Base-by-base conservation (phyloP, 2,113 vertebrate species). In the Phyllostomus discolor region DNA sequence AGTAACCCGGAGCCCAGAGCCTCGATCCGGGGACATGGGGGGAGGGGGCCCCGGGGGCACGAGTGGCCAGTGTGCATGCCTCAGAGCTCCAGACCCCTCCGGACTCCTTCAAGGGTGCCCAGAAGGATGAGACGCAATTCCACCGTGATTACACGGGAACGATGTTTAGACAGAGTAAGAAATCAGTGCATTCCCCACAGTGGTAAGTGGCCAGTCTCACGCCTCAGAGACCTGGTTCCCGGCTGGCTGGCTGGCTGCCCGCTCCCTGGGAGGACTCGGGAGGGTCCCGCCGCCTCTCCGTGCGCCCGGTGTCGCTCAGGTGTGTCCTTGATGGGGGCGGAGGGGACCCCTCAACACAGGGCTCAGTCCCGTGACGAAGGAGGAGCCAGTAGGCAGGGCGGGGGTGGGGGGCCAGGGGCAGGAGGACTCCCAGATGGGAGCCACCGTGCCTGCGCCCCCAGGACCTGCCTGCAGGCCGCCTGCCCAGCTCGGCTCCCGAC, bases 351-450 rank as follows among this genome's bases (percentile, higher is more conserved):
- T 28, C 16, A 46, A 62, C 66, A 19, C 7, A 3, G 22, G 35
- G 24, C 69, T 24, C 73, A 15, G 35, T 46, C 33, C 66, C 52
- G 1, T 5, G 0, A 5, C 43, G 11, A 46, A 17, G 31, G 1
- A 41, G 15, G 1, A 20, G 9, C 31, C 35, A 0, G 46, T 10
- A 7, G 12, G n/a, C 1, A 0, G 6, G 35, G 9, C 7, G 1
- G 57, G 41, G 5, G 1, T n/a, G 50, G 50, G 50, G 50, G 17
- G 50, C 15, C 50, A 1, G 41, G 5, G 1, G 4, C 12, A 31
- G 31, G 81, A n/a, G 8, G 15, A 0, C 1, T 1, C 7, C 5
- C 20, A 0, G 16, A 4, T 4, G 17, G 33, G 35, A 59, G n/a
- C 11, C 3, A 10, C 20, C 2, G 7, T 5, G 35, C 31, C 22